These are phyloP conservation scores for Zygothrica quintamaculata DNA, from an alignment of 2,888 invertebrate genomes.

Conservation along the genomic window DNA sequence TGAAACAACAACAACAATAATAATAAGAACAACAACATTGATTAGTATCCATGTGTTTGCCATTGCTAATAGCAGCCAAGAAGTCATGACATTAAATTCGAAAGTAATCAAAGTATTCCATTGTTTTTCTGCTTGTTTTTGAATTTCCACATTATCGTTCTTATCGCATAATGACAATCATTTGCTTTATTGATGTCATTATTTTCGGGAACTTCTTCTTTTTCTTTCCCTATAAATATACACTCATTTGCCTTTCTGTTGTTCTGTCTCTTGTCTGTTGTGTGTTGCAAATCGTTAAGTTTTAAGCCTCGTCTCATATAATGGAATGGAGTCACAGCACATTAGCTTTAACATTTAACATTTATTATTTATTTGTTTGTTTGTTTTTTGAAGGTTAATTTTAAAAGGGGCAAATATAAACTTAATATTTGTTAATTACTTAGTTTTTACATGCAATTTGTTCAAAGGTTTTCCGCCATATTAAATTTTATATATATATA, in stretches of 20 bases:
- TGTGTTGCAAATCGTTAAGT: constrained; percentile 50
- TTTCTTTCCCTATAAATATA: constrained; percentile 38
- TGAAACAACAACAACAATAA: constrained; percentile 19
- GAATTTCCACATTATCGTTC: constrained; percentile 42
- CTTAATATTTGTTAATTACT: constrained; percentile 41
- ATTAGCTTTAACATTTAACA: constrained; percentile 48
- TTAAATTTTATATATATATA: no score
- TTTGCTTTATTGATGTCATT: constrained; percentile 76
- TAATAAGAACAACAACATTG: constrained; percentile 12
- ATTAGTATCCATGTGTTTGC: constrained; percentile 53
- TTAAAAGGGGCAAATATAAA: constrained; percentile 26
- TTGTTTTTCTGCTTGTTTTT: constrained; percentile 30
- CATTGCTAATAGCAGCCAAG: constrained; percentile 55
- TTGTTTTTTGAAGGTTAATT: constrained; percentile 35
- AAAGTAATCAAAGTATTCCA: constrained; percentile 63
- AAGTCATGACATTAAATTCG: constrained; percentile 40
- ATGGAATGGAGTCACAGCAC: constrained; percentile 36
- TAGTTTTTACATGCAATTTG: constrained; percentile 19
- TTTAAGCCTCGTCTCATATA: constrained; percentile 37
- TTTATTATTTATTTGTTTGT: no score
- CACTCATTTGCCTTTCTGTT: constrained; percentile 56
- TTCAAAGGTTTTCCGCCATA: constrained; percentile 36
- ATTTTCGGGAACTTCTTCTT: constrained; percentile 61
- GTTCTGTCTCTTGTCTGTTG: background rate
- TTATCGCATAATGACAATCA: constrained; percentile 71